phyloP scores from a whole-genome alignment of 1,140 invertebrate genomes.

The Rhysida immarginata region DNA sequence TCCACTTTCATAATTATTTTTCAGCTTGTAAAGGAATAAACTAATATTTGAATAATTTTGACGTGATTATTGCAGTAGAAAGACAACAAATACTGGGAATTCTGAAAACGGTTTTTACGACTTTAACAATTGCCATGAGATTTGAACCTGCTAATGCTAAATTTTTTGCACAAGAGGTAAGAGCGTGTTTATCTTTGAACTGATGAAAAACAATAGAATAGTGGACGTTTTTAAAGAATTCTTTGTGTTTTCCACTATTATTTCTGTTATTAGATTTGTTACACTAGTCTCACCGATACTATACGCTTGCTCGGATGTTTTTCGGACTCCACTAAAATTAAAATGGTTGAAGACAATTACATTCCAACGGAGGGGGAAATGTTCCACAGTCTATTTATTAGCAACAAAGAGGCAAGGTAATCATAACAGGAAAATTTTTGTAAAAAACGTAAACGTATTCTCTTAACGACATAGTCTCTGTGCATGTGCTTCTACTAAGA shows the following conservation, averaged over 20 bases:
- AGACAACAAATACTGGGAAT: constrained; percentile 33
- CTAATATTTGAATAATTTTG: too few relatives aligned
- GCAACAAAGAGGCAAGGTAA: constrained; percentile 31
- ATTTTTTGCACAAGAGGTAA: constrained; percentile 88
- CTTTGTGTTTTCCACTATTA: background rate
- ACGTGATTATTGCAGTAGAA: constrained; percentile 12
- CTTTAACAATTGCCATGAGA: constrained; percentile 90
- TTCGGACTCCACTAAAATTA: constrained; percentile 25
- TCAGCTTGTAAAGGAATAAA: too few relatives aligned
- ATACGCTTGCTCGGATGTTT: constrained; percentile 83
- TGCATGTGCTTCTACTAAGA: background rate
- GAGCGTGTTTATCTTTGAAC: constrained; percentile 9
- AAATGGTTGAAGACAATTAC: constrained; percentile 6
- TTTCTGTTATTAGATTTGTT: constrained; percentile 52
- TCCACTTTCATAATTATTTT: too few relatives aligned
- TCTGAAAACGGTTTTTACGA: constrained; percentile 83
- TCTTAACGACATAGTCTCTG: too few relatives aligned
- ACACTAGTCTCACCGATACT: constrained; percentile 80
- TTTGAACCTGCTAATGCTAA: constrained; percentile 98
- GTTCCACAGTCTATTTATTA: constrained; percentile 54
- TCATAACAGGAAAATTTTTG: background rate
- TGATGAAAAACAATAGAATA: background rate
- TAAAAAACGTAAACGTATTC: background rate
- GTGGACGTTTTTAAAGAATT: background rate
- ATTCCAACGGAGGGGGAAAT: constrained; percentile 21